Evolutionary conservation across 2,797 vertebrate genomes (phyloP), one percentile per base, ranked within the genome.

Genomic region (Manis crassicaudata): DNA sequence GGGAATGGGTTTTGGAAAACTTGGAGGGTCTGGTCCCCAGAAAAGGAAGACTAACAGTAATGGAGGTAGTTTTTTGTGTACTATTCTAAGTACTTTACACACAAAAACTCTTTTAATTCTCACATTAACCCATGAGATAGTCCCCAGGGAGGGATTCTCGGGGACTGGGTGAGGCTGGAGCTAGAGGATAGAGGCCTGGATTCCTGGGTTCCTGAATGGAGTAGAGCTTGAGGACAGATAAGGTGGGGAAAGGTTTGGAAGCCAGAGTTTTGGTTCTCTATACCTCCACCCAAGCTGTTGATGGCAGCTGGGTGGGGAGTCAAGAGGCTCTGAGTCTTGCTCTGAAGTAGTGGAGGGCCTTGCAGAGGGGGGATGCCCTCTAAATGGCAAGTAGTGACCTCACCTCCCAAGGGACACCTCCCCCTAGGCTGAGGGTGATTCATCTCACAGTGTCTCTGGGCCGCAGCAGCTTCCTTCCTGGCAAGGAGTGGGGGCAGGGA

Each of bases 391-490:
- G 56, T 73, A 79, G 90, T 98, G 97, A 97, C 90, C 84, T 97
- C 97, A 97, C 94, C 62, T 68, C 95, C 93, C 80, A 40, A 88
- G 50, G 62, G 90, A 94, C 92, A 70, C 92, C 95, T 88, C 93
- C 95, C 93, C 92, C 54, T 83, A 70, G 54, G 63, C 87, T 52
- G 94, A 88, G 96, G 13, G 68, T 98, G 97, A 98, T 97, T 98
- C 97, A 98, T 97, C 76, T 97, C 88, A 80, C 20, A 1, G 27
- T 86, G 90, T 91, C 95, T 94, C 80, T 3, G 35, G 95, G 95
- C 86, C 92, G 89, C 40, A 77, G 92, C 79, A 58, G 96, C 96
- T 97, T 98, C 97, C 97, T 97, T 97, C 97, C 97, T 87, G 95
- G 68, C 54, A 54, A 92, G 86, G 88, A 92, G 93, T 96, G 96